phyloP scores from a whole-genome alignment of 2,888 invertebrate genomes.

The Mechanitis messenoides region DNA sequence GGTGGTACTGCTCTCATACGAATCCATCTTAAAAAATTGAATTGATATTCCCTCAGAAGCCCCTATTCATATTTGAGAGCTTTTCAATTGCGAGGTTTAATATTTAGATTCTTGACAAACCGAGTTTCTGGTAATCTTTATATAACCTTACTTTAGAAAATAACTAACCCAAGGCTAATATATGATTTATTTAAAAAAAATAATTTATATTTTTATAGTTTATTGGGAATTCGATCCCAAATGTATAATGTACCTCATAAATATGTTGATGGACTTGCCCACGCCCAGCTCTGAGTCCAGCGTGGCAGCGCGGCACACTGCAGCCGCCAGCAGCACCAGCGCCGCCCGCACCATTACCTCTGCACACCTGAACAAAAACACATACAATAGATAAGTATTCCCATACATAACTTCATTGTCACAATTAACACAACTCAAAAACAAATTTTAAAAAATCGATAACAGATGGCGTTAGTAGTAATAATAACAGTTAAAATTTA shows the following conservation, averaged over 20 bases:
- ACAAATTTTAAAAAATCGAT: neutral
- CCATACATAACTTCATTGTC: neutral
- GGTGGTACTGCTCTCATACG: too few relatives aligned
- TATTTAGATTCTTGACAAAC: too few relatives aligned
- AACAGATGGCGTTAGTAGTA: slow-evolving; percentile 16
- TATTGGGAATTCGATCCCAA: neutral
- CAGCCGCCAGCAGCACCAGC: slow-evolving; percentile 76
- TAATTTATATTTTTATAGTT: too few relatives aligned
- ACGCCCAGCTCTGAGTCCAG: slow-evolving; percentile 80
- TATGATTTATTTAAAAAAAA: too few relatives aligned
- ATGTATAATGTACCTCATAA: slow-evolving; percentile 65
- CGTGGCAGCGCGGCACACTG: slow-evolving; percentile 76
- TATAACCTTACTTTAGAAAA: too few relatives aligned
- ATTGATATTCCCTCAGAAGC: too few relatives aligned
- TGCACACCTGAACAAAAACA: slow-evolving; percentile 40
- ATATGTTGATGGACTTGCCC: slow-evolving; percentile 90
- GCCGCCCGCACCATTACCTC: slow-evolving; percentile 67
- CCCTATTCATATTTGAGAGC: too few relatives aligned
- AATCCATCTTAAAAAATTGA: too few relatives aligned
- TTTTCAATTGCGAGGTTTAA: too few relatives aligned
- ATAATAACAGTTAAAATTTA: too few relatives aligned
- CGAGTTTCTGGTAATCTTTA: too few relatives aligned
- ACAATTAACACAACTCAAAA: neutral
- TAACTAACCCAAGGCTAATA: too few relatives aligned
- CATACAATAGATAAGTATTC: neutral